Evolutionary conservation across 2,888 invertebrate genomes (phyloP).

Genomic region (Nomada ruficornis): DNA sequence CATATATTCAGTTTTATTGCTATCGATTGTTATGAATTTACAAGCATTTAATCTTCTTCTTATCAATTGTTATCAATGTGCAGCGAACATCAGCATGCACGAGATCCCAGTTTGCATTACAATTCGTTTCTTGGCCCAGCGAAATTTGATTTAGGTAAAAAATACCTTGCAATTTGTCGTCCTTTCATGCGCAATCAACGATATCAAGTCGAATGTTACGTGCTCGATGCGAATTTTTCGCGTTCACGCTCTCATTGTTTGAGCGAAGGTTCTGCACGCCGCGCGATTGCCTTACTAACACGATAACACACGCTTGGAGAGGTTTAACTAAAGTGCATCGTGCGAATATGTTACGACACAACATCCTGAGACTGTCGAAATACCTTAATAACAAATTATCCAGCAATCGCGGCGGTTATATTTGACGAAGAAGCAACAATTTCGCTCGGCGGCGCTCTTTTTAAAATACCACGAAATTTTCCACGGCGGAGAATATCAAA

Average conservation of each 20-base stretch:
- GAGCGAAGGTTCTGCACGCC: conserved; percentile 76
- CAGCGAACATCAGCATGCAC: too few species aligned
- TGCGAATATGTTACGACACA: conserved; percentile 10
- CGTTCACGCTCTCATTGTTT: conserved; percentile 83
- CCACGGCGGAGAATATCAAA: too few species aligned
- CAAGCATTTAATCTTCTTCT: too few species aligned
- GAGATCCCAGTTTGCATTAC: too few species aligned
- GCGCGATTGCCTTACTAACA: conserved; percentile 18
- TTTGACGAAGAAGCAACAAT: background rate
- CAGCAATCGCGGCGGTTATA: background rate
- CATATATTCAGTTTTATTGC: too few species aligned
- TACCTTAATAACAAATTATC: conserved; percentile 21
- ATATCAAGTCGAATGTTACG: conserved; percentile 71
- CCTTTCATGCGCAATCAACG: conserved; percentile 34
- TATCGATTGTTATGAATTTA: too few species aligned
- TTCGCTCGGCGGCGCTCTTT: background rate
- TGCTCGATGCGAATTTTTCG: conserved; percentile 72
- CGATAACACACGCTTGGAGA: background rate
- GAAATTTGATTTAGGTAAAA: background rate
- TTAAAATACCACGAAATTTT: background rate
- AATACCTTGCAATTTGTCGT: background rate
- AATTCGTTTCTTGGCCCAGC: background rate
- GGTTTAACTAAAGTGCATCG: background rate
- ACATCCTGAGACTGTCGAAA: conserved; percentile 11
- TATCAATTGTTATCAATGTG: too few species aligned